phyloP scores from a whole-genome alignment of 2,888 invertebrate species.

The Pegoplata infirma region DNA sequence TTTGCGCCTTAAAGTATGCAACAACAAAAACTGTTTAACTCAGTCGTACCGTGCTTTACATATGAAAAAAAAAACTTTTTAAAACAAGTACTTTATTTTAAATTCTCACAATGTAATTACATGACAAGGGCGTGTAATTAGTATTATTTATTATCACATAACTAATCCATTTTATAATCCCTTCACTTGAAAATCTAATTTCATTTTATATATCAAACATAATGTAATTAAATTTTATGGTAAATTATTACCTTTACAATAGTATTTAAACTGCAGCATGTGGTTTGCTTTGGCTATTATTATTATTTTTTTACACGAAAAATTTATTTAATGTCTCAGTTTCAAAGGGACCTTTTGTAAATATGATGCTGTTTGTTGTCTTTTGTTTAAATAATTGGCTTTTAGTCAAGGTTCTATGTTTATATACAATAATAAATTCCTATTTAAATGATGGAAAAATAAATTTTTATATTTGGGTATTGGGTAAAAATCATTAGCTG shows the following conservation, averaged over 20 bases:
- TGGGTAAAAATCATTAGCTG: conserved; percentile 13
- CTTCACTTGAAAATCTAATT: too few species aligned
- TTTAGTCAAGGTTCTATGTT: conserved; percentile 59
- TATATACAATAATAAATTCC: background rate
- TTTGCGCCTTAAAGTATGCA: too few species aligned
- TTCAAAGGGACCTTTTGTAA: background rate
- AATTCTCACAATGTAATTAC: too few species aligned
- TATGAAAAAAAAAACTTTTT: too few species aligned
- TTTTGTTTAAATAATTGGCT: conserved; percentile 61
- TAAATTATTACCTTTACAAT: background rate
- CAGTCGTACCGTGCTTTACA: too few species aligned
- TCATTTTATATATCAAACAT: background rate
- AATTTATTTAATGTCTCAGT: background rate
- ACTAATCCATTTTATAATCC: too few species aligned
- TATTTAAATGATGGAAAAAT: background rate
- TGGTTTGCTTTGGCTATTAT: too few species aligned
- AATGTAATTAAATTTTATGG: background rate
- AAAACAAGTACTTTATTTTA: too few species aligned
- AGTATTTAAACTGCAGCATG: background rate
- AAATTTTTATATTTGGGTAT: background rate
- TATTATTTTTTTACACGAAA: background rate
- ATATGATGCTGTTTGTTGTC: background rate
- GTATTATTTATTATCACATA: too few species aligned
- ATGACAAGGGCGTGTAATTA: too few species aligned
- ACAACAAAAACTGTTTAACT: too few species aligned